Evolutionary conservation across 2,888 invertebrate species (phyloP).

Genomic region (Campopleginae sp.): DNA sequence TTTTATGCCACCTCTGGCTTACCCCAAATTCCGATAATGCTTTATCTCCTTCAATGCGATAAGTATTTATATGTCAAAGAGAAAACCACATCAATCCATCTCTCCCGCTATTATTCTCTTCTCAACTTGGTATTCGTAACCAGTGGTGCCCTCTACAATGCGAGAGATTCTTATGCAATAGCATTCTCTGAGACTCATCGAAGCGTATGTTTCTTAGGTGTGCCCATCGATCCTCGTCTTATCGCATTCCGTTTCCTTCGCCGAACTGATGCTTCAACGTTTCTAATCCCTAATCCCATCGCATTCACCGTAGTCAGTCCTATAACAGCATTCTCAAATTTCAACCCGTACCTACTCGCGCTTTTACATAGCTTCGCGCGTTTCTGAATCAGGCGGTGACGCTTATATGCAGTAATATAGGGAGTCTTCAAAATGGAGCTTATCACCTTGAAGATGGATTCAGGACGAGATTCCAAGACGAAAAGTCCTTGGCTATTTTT

Average conservation of each 20-base stretch:
- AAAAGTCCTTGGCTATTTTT: background rate
- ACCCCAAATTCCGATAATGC: background rate
- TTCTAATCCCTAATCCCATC: conserved; percentile 67
- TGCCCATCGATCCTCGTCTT: conserved; percentile 65
- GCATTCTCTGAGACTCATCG: conserved; percentile 53
- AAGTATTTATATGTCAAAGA: conserved; percentile 19
- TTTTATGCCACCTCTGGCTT: background rate
- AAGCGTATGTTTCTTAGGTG: conserved; percentile 49
- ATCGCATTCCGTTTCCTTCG: conserved; percentile 62
- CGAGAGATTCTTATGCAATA: background rate
- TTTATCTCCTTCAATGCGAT: background rate
- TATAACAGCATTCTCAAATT: conserved; percentile 50
- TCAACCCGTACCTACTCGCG: background rate
- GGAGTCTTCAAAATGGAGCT: background rate
- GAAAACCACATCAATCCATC: conserved; percentile 26
- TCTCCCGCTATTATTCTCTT: conserved; percentile 6
- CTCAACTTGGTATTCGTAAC: conserved; percentile 19
- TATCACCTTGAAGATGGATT: background rate
- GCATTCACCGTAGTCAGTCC: conserved; percentile 39
- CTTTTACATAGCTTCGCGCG: conserved; percentile 23
- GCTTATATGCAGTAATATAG: background rate
- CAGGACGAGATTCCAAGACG: background rate
- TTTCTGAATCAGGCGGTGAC: background rate
- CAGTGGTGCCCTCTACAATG: conserved; percentile 8
- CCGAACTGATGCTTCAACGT: conserved; percentile 49